A percentile compares a stretch with the other conserved stretches of the same genome.
Evolutionary conservation across 2,797 vertebrate genomes (phyloP).

Genomic region (Molossus molossus): DNA sequence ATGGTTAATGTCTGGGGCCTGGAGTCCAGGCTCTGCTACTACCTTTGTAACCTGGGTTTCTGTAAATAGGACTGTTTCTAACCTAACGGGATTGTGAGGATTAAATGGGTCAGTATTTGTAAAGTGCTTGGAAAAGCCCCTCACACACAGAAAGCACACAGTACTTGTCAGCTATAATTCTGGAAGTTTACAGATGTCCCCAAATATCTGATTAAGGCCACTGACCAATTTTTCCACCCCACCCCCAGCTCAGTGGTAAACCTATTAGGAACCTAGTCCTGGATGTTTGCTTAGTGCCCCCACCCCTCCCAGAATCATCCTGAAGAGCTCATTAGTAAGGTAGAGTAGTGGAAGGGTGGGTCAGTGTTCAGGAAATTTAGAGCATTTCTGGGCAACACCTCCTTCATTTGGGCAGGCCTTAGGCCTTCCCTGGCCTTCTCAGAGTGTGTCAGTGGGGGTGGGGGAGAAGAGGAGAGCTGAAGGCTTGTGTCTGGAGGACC

Average conservation of each 20-base stretch:
- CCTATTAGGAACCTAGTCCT: neutral
- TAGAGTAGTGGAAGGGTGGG: neutral
- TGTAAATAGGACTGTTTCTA: slow-evolving; percentile 1
- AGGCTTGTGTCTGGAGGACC: neutral
- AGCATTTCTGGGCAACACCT: slow-evolving; percentile 13
- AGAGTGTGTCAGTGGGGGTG: neutral
- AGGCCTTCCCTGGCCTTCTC: neutral
- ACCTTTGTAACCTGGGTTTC: neutral
- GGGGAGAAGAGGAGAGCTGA: neutral
- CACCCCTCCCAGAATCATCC: neutral
- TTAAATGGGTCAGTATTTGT: neutral
- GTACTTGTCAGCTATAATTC: neutral
- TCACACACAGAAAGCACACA: neutral
- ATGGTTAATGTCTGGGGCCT: neutral
- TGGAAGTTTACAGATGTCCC: neutral
- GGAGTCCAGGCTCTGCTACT: neutral
- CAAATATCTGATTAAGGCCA: neutral
- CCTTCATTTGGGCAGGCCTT: slow-evolving; percentile 5
- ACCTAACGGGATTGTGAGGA: neutral
- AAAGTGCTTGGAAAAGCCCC: neutral
- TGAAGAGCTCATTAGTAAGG: neutral
- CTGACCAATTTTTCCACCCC: neutral
- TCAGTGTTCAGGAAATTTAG: neutral
- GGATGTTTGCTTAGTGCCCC: neutral
- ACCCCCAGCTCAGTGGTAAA: neutral